Evolutionary conservation across 2,888 invertebrate species (phyloP).

Genomic region (Gortyna flavago): DNA sequence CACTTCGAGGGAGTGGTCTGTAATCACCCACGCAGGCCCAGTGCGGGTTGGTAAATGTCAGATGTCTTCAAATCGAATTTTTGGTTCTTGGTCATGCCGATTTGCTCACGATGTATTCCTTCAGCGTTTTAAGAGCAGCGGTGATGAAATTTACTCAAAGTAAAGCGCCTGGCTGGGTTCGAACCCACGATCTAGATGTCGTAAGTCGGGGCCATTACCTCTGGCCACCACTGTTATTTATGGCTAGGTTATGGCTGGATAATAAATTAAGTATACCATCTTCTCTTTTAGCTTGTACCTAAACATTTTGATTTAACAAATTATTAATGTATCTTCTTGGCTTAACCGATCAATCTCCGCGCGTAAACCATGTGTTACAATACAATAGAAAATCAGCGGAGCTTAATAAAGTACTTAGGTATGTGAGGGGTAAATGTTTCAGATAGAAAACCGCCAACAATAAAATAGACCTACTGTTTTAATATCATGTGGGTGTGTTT

Average conservation of each 20-base stretch:
- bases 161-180: not conserved
- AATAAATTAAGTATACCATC: conserved; percentile 22
- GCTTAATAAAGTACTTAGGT: not conserved
- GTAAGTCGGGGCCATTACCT: not conserved
- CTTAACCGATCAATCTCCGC: too few species aligned
- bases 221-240: not conserved
- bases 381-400: too few species aligned
- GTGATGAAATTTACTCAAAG: too few species aligned
- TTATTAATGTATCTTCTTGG: not conserved
- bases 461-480: conserved; percentile 1
- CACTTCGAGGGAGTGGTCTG: too few species aligned
- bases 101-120: not conserved
- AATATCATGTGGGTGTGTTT: not conserved
- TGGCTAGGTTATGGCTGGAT: not conserved
- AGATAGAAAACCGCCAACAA: conserved; percentile 1
- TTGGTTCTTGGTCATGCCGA: not conserved
- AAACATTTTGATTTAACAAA: conserved; percentile 14
- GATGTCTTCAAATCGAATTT: not conserved
- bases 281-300: conserved; percentile 14
- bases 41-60: not conserved
- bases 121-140: not conserved
- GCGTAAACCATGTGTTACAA: too few species aligned
- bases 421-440: not conserved
- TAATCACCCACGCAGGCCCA: not conserved
- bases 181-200: not conserved